A percentile compares a stretch with the other conserved stretches of the same genome.
Evolutionary conservation across 2,888 invertebrate genomes (phyloP).

Genomic region (Craniophora ligustri): DNA sequence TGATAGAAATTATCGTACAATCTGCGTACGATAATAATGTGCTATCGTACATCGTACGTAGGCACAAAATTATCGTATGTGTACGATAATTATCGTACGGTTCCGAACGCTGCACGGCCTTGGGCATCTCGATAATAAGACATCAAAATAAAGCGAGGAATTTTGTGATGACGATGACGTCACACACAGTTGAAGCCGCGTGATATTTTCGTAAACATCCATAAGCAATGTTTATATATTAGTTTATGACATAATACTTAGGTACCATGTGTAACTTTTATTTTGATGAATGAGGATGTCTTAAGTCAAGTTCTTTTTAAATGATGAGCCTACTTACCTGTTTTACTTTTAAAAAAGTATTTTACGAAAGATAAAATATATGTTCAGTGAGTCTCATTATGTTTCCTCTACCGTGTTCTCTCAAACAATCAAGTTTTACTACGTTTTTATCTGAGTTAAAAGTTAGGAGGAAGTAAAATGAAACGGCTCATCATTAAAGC

Average conservation of each 20-base stretch:
- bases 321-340: neutral
- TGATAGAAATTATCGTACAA: too few relatives aligned
- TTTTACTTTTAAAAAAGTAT: neutral
- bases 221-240: too few relatives aligned
- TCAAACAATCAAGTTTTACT: conserved; percentile 51
- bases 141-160: conserved; percentile 17
- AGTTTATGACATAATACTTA: neutral
- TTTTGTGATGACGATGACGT: conserved; percentile 6
- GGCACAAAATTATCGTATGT: too few relatives aligned
- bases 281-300: neutral
- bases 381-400: conserved; percentile 11
- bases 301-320: neutral
- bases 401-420: conserved; percentile 28
- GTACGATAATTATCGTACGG: too few relatives aligned
- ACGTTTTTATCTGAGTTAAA: conserved; percentile 52
- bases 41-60: too few relatives aligned
- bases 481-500: conserved; percentile 46
- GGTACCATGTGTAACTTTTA: too few relatives aligned
- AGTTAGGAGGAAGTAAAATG: conserved; percentile 46
- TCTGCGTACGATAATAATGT: too few relatives aligned
- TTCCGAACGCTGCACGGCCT: too few relatives aligned
- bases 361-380: neutral
- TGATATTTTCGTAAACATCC: too few relatives aligned
- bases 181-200: neutral
- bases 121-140: conserved; percentile 15